phyloP scores from a whole-genome alignment of 2,888 invertebrate genomes.

The Hecatera dysodea region DNA sequence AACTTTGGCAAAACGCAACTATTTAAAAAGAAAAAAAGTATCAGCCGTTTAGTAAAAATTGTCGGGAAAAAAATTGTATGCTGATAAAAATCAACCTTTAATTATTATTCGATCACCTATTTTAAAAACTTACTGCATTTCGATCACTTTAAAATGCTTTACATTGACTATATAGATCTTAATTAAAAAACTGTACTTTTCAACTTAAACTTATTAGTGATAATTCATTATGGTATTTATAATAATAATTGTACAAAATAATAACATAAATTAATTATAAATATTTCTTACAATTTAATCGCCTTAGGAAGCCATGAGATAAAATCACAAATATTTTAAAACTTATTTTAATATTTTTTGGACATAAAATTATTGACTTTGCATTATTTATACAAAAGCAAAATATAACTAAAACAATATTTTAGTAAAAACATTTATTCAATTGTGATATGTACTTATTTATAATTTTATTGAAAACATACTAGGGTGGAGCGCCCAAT shows the following conservation, averaged over 20 bases:
- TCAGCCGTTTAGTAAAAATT: no score
- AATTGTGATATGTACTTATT: constrained; percentile 57
- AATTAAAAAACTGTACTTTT: constrained; percentile 7
- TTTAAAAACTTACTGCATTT: not conserved
- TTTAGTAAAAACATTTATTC: constrained; percentile 40
- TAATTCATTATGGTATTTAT: not conserved
- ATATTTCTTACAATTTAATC: constrained; percentile 33
- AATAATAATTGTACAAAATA: constrained; percentile 48
- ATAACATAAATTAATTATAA: constrained; percentile 34
- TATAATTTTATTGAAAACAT: constrained; percentile 36
- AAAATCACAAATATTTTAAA: constrained; percentile 52
- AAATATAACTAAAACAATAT: constrained; percentile 40
- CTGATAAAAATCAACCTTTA: no score
- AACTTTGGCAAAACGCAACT: no score
- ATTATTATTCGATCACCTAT: not conserved
- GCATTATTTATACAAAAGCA: constrained; percentile 63
- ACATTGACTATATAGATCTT: not conserved
- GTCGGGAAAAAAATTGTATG: no score
- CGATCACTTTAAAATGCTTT: not conserved
- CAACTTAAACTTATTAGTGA: not conserved
- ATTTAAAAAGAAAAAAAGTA: no score
- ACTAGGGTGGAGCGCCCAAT: constrained; percentile 43
- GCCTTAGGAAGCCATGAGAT: constrained; percentile 58
- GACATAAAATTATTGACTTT: constrained; percentile 45
- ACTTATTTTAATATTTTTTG: constrained; percentile 36